Evolutionary conservation across 2,797 vertebrate species (phyloP).

Genomic region (Denticeps clupeoides): DNA sequence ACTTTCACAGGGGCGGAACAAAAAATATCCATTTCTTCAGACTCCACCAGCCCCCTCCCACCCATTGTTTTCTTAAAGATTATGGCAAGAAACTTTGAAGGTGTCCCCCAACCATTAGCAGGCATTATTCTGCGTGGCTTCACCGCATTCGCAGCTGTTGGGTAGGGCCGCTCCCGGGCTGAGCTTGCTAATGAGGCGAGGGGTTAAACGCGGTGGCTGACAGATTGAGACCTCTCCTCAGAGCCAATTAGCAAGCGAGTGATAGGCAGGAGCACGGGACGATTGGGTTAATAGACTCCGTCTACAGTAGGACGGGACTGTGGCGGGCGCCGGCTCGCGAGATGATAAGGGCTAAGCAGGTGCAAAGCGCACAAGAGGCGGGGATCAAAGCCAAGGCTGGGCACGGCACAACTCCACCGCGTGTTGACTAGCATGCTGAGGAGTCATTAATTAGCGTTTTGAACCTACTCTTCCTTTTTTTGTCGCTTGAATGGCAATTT

Average conservation of each 20-base stretch:
- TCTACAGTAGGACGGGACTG: neutral
- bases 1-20: no score
- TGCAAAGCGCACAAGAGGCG: slow-evolving; percentile 3
- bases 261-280: neutral
- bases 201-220: slow-evolving; percentile 6
- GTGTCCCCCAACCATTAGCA: no score
- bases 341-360: slow-evolving; percentile 11
- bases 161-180: neutral
- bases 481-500: neutral
- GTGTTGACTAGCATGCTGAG: slow-evolving; percentile 1
- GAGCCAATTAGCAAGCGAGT: slow-evolving; percentile 13
- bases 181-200: slow-evolving; percentile 8
- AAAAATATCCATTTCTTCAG: no score
- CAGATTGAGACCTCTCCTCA: slow-evolving; percentile 1
- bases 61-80: no score
- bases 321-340: neutral
- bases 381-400: neutral
- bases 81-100: no score
- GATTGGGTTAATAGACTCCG: slow-evolving; percentile 10
- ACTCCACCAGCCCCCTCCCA: no score
- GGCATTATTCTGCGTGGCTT: no score
- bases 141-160: neutral
- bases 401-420: neutral
- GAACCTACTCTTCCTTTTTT: neutral
- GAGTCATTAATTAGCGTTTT: slow-evolving; percentile 8